A percentile compares a stretch with the other conserved stretches of the same genome.
phyloP scores from a whole-genome alignment of 1,140 invertebrate genomes.

The Glomeris maerens region DNA sequence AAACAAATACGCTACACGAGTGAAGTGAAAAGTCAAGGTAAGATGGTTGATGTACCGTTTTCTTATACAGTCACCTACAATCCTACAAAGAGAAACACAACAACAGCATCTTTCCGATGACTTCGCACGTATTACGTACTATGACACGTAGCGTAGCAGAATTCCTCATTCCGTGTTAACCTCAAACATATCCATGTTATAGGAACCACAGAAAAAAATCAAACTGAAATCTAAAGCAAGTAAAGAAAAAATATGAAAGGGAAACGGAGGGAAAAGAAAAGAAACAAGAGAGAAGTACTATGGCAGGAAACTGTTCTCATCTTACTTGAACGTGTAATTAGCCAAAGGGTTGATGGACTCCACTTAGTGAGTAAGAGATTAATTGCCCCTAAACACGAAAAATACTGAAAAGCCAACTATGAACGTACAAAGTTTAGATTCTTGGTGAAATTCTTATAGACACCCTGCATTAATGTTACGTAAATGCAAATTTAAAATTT shows the following conservation, averaged over 20 bases:
- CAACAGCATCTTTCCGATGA: neutral
- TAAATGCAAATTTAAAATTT: too few species aligned
- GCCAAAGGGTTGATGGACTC: neutral
- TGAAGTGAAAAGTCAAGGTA: neutral
- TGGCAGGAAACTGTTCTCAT: too few species aligned
- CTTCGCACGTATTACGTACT: neutral
- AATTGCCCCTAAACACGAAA: too few species aligned
- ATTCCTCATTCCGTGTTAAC: neutral
- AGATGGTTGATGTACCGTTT: neutral
- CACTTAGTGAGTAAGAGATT: too few species aligned
- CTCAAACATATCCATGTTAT: neutral
- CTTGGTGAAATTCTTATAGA: too few species aligned
- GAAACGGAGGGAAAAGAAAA: neutral
- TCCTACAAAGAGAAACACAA: neutral
- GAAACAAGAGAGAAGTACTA: too few species aligned
- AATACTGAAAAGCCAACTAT: too few species aligned
- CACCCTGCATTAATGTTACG: too few species aligned
- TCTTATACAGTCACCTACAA: neutral
- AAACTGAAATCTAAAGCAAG: neutral
- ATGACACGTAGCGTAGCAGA: neutral
- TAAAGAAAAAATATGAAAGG: neutral
- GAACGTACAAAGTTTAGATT: too few species aligned
- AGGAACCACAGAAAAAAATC: neutral
- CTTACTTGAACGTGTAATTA: neutral
- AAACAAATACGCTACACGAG: too few species aligned